These are phyloP conservation scores for Lampris megalopsis DNA, from an alignment of 2,113 vertebrate species.

Conservation along the genomic window DNA sequence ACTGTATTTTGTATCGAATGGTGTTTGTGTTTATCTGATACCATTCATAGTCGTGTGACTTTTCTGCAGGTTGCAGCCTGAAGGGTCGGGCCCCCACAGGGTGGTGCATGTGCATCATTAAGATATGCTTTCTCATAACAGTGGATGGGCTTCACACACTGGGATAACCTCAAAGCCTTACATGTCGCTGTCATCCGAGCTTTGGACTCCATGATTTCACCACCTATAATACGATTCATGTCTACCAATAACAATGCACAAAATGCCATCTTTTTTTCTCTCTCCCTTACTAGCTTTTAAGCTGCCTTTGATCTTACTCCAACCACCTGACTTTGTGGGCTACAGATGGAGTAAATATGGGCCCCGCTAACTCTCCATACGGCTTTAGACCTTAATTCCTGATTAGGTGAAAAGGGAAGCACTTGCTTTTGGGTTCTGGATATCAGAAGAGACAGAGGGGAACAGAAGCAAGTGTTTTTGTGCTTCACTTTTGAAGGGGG, in stretches of 20 bases:
- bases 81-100: neutral
- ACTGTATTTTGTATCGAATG: constrained; percentile 52
- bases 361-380: constrained; percentile 75
- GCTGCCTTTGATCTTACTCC: constrained; percentile 78
- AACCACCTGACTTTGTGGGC: constrained; percentile 78
- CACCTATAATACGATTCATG: constrained; percentile 8
- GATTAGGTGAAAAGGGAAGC: constrained; percentile 84
- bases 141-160: neutral
- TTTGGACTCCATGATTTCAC: constrained; percentile 26
- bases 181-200: constrained; percentile 60
- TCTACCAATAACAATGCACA: constrained; percentile 3
- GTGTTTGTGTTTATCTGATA: neutral
- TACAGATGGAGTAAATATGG: constrained; percentile 88
- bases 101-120: neutral
- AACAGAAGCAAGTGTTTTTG: constrained; percentile 83
- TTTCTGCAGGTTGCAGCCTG: neutral
- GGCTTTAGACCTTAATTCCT: constrained; percentile 85
- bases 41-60: neutral
- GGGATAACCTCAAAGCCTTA: constrained; percentile 69
- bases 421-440: constrained; percentile 80
- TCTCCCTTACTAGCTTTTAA: constrained; percentile 59
- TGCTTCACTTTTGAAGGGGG: constrained; percentile 81
- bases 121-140: constrained; percentile 1
- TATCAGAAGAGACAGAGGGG: constrained; percentile 81
- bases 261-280: constrained; percentile 41